These are phyloP conservation scores for Sebastes kiyomatsui DNA, from an alignment of 2,797 vertebrate genomes.

Conservation along the genomic window DNA sequence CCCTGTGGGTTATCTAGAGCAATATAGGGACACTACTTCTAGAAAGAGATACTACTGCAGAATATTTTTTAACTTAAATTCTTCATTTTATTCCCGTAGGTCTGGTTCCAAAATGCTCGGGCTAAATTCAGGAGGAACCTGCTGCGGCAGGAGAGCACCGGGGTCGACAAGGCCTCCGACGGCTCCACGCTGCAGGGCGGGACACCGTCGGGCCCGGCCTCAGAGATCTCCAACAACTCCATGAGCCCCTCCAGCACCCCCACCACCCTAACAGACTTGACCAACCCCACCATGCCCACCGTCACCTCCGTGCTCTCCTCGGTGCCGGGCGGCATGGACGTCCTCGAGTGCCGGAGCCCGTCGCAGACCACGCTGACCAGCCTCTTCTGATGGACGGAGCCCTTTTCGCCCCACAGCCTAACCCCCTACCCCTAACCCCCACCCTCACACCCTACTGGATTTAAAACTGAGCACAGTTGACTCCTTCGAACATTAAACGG, in stretches of 20 bases:
- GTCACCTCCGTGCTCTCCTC: constrained; percentile 96
- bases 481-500: constrained; percentile 49
- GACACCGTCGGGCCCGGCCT: constrained; percentile 95
- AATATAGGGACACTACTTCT: background rate
- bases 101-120: constrained; percentile 99
- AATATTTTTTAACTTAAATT: background rate
- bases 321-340: constrained; percentile 91
- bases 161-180: constrained; percentile 94
- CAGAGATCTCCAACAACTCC: constrained; percentile 97
- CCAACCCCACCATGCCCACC: constrained; percentile 97
- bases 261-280: constrained; percentile 98
- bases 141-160: constrained; percentile 95
- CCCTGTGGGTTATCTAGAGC: background rate
- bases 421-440: background rate
- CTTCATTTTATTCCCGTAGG: constrained; percentile 74
- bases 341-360: constrained; percentile 96
- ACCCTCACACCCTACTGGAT: constrained; percentile 39
- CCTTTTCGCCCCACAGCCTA: background rate
- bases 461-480: constrained; percentile 63
- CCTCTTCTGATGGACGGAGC: constrained; percentile 94
- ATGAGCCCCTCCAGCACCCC: constrained; percentile 98
- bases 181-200: constrained; percentile 92
- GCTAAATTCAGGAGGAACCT: constrained; percentile 99
- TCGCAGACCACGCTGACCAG: constrained; percentile 98
- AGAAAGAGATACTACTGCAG: background rate